Evolutionary conservation across 1,140 invertebrate genomes (phyloP).

Genomic region (Drosophila navojoa): DNA sequence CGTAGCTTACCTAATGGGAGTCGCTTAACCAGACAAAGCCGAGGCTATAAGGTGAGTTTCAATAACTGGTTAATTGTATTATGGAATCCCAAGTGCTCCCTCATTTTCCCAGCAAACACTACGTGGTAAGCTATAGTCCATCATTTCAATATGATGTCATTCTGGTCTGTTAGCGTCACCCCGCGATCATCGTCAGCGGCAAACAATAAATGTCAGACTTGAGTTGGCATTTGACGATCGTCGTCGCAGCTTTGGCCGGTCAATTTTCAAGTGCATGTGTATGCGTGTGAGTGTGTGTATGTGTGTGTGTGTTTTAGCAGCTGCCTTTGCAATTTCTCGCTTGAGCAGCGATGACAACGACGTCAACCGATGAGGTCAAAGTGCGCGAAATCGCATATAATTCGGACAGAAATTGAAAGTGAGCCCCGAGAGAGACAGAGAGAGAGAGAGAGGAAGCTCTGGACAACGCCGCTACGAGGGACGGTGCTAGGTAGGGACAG

Average conservation of each 20-base stretch:
- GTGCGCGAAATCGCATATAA: constrained; percentile 59
- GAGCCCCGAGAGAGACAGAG: constrained; percentile 29
- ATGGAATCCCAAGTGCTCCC: no score
- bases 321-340: constrained; percentile 72
- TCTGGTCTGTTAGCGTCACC: constrained; percentile 36
- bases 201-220: constrained; percentile 44
- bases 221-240: constrained; percentile 50
- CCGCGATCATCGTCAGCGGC: constrained; percentile 34
- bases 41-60: no score
- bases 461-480: constrained; percentile 28
- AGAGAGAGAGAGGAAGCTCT: constrained; percentile 25
- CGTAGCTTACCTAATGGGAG: no score
- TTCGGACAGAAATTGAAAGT: constrained; percentile 60
- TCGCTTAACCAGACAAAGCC: no score
- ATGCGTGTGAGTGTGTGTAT: not conserved
- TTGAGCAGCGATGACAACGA: constrained; percentile 58
- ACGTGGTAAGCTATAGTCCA: constrained; percentile 12
- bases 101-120: no score
- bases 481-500: not conserved
- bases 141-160: not conserved
- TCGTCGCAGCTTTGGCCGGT: constrained; percentile 41
- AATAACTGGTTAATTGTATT: no score
- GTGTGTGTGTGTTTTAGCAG: constrained; percentile 40
- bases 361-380: constrained; percentile 43
- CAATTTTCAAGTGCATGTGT: constrained; percentile 45